Base-by-base conservation (phyloP, 1,140 invertebrate species). In the Caenorhabditis tropicalis region DNA sequence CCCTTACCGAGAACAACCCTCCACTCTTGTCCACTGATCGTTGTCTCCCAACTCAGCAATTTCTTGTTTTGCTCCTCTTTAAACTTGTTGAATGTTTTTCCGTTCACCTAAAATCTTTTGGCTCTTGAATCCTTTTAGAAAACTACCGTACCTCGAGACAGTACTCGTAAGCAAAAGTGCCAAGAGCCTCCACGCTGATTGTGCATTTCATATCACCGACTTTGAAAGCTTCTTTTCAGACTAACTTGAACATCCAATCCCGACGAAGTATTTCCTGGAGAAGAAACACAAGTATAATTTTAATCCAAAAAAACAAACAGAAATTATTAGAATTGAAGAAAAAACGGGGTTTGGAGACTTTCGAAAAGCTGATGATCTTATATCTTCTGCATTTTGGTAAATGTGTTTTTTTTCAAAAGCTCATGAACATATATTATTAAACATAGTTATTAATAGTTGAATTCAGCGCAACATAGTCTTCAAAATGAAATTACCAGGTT, bases 221-320 rank as follows among this genome's bases (percentile, higher is more conserved):
- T 53, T 91, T 90, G 90, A 94, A 94, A n/a, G 91, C 89, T 91
- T 94, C 94, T 70, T 91, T 90, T 6, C 95, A 95, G 0, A 96
- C 95, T 51, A 96, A 89, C 90, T 95, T 95, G 90, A 96, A 96
- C 95, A 96, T 95, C 95, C 95, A 96, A 79, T 96, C 95, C 83
- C 93, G 93, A 29, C 94, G 92, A 7, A 95, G 85, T 7, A 95
- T 93, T 91, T 95, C 95, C 95, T 96, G 87, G 27, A 86, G 15
- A 56, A 10, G 43, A 21, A 24, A 15, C n/a, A 36, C 24, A 15
- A 5, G 27, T 27, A 39, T 10, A 24, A 10, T 31, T 58, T 31
- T 10, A 31, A 9, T 7, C 56, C n/a, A n/a, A n/a, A 12, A 46
- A 1, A 46, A 46, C 2, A 12, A 46, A 46, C 43, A 12, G 9